Base-by-base conservation (phyloP, 2,888 invertebrate genomes). In the Heliconius cydno region DNA sequence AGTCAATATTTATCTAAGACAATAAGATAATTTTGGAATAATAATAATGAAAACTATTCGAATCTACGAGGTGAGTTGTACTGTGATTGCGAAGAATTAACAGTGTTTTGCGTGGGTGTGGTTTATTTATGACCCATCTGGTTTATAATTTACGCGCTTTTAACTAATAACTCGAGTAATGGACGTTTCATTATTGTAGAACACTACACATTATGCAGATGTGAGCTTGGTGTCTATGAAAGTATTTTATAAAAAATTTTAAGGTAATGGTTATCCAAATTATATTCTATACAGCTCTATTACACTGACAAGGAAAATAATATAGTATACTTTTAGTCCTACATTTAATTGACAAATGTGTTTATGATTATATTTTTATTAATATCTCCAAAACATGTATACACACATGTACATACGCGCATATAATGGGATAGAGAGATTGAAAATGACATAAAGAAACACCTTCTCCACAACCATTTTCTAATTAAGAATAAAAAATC, bases 51-150 rank as follows among this genome's bases (percentile, higher is more conserved):
- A 78, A 72, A 72, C 52, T 71, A 34, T 68, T 22, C 2, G 41
- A 28, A 3, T 38, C 34, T 73, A 76, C 28, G 60, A 79, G 70
- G 38, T 72, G 80, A 52, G 52, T 75, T 76, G 71, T 30, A 78
- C 52, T 78, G 80, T 74, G 60, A 70, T 77, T 73, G 66, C 75
- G 41, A 78, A 71, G 60, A 78, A 79, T 74, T 78, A 73, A 68
- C 68, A 57, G 68, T 65, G 52, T 60, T 74, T 63, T 25, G 79
- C 74, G 83, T 83, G 79, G 83, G 81, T 67, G 78, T 75, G 80
- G 77, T 82, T 79, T 83, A 84, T 83, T 84, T 79, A 77, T 84
- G 82, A 81, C 41, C 78, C 60, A 76, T 76, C 77, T 74, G 81
- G 73, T 82, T 77, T 77, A 81, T 80, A 81, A 78, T 81, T 81